Percentiles rank a stretch among this genome's conserved stretches.
phyloP scores from a whole-genome alignment of 2,888 invertebrate genomes.

The Cantharis rufa region DNA sequence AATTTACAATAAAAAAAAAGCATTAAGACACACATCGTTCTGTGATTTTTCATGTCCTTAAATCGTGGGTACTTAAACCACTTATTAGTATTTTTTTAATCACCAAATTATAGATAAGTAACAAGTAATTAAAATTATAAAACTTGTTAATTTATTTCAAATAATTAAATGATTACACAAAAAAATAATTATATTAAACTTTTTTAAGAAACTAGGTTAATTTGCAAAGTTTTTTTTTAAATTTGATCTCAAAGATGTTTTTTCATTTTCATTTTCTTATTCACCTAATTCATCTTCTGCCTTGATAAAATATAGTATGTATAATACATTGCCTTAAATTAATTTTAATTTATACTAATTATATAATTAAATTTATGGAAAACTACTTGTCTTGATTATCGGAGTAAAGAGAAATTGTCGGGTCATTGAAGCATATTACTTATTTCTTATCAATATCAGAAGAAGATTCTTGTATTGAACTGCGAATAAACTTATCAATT shows the following conservation, averaged over 20 bases:
- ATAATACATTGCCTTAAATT: background rate
- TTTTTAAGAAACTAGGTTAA: background rate
- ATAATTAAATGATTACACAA: background rate
- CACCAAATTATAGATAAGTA: background rate
- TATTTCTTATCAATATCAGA: background rate
- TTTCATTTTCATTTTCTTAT: no score
- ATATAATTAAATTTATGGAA: conserved; percentile 7
- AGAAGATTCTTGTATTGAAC: background rate
- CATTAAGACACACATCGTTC: background rate
- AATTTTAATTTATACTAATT: conserved; percentile 1
- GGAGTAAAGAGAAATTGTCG: background rate
- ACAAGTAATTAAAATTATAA: background rate
- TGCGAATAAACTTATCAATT: background rate
- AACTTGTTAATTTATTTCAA: background rate
- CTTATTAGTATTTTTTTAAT: background rate
- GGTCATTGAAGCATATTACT: background rate
- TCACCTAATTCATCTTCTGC: no score
- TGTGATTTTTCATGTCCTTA: background rate
- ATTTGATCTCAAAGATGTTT: background rate
- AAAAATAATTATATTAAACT: background rate
- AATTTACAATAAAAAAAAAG: background rate
- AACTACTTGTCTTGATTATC: conserved; percentile 7
- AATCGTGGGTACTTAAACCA: background rate
- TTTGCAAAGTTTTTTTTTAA: background rate
- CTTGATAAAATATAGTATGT: background rate